Evolutionary conservation across 2,888 invertebrate genomes (phyloP).

Genomic region (Isotomurus palustris): DNA sequence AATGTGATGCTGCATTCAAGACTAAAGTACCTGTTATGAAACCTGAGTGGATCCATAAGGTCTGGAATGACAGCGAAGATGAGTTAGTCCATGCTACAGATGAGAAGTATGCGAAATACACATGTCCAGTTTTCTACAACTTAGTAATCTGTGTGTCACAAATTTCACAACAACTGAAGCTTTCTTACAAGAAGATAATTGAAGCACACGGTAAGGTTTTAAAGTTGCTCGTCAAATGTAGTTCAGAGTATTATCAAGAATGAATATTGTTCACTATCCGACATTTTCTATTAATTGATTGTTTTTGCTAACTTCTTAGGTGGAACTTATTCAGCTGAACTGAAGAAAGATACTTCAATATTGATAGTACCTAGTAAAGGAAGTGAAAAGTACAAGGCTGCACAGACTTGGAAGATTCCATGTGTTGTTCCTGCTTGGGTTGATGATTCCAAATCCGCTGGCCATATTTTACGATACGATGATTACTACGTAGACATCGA

Average conservation of each 20-base stretch:
- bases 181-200: slow-evolving; percentile 62
- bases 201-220: slow-evolving; percentile 64
- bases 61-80: slow-evolving; percentile 68
- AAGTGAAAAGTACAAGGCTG: slow-evolving; percentile 68
- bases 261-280: background rate
- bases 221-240: background rate
- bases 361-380: slow-evolving; percentile 55
- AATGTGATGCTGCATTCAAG: slow-evolving; percentile 61
- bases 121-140: slow-evolving; percentile 70
- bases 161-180: slow-evolving; percentile 59
- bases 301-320: slow-evolving; percentile 50
- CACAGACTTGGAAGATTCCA: slow-evolving; percentile 58
- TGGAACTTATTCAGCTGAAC: slow-evolving; percentile 56
- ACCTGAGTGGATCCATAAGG: slow-evolving; percentile 70
- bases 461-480: slow-evolving; percentile 63
- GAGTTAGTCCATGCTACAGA: slow-evolving; percentile 62
- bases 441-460: slow-evolving; percentile 66
- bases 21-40: slow-evolving; percentile 68
- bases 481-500: slow-evolving; percentile 56
- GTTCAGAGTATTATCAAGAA: background rate
- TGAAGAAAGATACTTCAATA: slow-evolving; percentile 56
- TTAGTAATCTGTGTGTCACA: slow-evolving; percentile 75
- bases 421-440: slow-evolving; percentile 77
- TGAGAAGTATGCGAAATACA: slow-evolving; percentile 58
- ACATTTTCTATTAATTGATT: slow-evolving; percentile 42